phyloP scores from a whole-genome alignment of 1,140 invertebrate genomes.

The Hydropsyche tenuis region DNA sequence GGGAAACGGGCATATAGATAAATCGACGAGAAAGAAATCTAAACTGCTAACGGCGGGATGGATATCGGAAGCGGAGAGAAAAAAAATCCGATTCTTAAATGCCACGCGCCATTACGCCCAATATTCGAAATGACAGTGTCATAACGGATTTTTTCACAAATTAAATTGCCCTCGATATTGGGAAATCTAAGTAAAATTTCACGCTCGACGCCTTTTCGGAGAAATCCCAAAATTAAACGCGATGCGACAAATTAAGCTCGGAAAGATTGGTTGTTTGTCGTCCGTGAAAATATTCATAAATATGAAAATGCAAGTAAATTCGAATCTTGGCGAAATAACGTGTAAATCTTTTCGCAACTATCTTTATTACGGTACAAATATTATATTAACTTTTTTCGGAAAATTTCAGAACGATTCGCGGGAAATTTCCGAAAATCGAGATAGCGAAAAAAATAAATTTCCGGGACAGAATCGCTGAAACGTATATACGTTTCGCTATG shows the following conservation, averaged over 20 bases:
- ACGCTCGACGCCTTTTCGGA: neutral
- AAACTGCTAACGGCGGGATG: neutral
- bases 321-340: no score
- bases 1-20: constrained; percentile 11
- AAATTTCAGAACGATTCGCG: neutral
- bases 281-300: no score
- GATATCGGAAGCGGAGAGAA: neutral
- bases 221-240: no score
- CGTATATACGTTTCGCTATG: neutral
- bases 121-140: constrained; percentile 26
- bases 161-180: constrained; percentile 23
- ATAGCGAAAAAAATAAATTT: constrained; percentile 1
- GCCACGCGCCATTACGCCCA: constrained; percentile 18
- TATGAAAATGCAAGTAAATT: no score
- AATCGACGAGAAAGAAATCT: constrained; percentile 16
- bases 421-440: neutral
- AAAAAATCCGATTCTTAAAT: constrained; percentile 11
- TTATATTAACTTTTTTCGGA: neutral
- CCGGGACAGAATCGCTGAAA: neutral
- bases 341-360: neutral
- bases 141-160: constrained; percentile 20
- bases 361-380: no score
- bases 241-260: no score
- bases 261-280: no score
- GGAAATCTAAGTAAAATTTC: constrained; percentile 9